Conservation (phyloP, 2,888 invertebrate species). For the Apodemia hepburni region DNA sequence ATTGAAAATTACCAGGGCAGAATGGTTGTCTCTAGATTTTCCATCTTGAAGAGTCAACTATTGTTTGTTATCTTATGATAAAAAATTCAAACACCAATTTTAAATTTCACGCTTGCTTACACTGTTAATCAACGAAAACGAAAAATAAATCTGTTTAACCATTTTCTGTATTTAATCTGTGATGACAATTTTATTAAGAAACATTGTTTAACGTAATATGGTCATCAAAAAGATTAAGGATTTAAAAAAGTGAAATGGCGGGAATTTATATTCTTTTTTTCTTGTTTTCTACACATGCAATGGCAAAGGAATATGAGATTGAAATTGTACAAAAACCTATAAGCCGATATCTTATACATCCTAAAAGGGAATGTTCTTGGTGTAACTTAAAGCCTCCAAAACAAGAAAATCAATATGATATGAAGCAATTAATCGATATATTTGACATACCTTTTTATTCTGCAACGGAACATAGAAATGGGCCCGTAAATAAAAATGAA, state of each 20-base stretch:
- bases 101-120: not conserved
- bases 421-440: not conserved
- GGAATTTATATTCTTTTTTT: constrained; percentile 1
- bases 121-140: not conserved
- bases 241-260: not conserved
- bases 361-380: not conserved
- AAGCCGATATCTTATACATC: constrained; percentile 1
- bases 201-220: too few species aligned
- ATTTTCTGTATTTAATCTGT: not conserved
- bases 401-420: not conserved
- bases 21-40: too few species aligned
- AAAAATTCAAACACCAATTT: too few species aligned
- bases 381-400: constrained; percentile 1
- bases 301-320: not conserved
- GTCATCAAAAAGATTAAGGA: not conserved
- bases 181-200: not conserved
- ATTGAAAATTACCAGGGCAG: too few species aligned
- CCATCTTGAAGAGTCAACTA: too few species aligned
- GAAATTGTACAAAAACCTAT: constrained; percentile 2
- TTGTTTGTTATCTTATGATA: too few species aligned
- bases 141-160: not conserved
- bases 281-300: not conserved
- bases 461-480: not conserved
- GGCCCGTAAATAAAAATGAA: not conserved
- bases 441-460: not conserved